Evolutionary conservation across 2,888 invertebrate genomes (phyloP).

Genomic region (Protophormia terraenovae): DNA sequence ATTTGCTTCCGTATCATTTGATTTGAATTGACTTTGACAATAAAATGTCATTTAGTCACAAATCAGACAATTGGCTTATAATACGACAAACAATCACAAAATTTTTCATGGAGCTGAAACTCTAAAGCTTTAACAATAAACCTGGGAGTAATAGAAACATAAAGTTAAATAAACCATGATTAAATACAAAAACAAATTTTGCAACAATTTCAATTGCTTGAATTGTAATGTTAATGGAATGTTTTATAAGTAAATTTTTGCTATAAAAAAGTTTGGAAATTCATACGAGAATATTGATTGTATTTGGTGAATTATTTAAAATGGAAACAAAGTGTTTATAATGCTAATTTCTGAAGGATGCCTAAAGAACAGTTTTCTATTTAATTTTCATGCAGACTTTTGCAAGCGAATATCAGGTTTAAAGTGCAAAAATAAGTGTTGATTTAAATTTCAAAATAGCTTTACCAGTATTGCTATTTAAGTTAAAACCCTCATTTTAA

Average conservation of each 20-base stretch:
- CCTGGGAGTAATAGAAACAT: slow-evolving; percentile 24
- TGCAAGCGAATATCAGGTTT: too few relatives aligned
- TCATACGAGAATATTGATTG: too few relatives aligned
- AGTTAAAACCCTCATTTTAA: too few relatives aligned
- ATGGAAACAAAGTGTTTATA: too few relatives aligned
- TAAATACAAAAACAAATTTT: slow-evolving; percentile 5
- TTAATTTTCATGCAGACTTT: too few relatives aligned
- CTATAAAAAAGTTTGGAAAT: neutral
- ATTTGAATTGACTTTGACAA: slow-evolving; percentile 78
- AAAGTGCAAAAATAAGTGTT: too few relatives aligned
- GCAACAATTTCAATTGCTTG: slow-evolving; percentile 29
- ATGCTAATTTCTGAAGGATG: too few relatives aligned
- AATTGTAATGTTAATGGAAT: neutral
- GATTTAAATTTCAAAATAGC: too few relatives aligned
- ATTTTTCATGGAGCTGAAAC: slow-evolving; percentile 26
- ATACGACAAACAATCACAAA: slow-evolving; percentile 51
- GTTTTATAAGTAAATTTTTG: neutral
- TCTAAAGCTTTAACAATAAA: slow-evolving; percentile 1
- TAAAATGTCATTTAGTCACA: slow-evolving; percentile 69
- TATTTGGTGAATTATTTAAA: too few relatives aligned
- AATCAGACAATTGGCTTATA: slow-evolving; percentile 67
- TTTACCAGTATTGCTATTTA: too few relatives aligned
- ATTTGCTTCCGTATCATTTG: slow-evolving; percentile 79
- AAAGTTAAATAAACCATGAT: slow-evolving; percentile 48
- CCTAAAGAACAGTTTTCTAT: too few relatives aligned